Conservation (phyloP, 1,140 invertebrate genomes). For the Mizuhopecten yessoensis region DNA sequence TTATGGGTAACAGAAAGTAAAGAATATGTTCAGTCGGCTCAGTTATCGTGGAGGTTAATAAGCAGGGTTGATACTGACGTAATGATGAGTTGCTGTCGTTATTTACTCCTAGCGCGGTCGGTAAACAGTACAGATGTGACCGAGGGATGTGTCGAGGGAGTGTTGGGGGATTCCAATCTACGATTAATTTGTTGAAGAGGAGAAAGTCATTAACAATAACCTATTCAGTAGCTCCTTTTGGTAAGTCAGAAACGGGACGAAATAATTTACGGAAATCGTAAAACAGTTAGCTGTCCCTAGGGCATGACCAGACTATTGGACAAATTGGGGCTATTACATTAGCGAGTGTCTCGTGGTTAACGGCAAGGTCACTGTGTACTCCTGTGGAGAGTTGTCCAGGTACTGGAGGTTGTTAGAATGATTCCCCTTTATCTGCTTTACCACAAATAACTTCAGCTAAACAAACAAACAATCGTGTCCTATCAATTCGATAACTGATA, state of each 20-base stretch:
- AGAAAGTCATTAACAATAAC: slow-evolving; percentile 16
- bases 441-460: too few species aligned
- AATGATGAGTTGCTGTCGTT: background rate
- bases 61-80: background rate
- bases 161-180: background rate
- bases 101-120: background rate
- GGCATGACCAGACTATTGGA: background rate
- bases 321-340: background rate
- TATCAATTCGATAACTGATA: too few species aligned
- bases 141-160: background rate
- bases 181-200: background rate
- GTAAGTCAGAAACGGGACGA: background rate
- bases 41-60: background rate
- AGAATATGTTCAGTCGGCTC: background rate
- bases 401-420: too few species aligned
- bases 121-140: background rate
- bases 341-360: background rate
- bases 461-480: too few species aligned
- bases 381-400: too few species aligned
- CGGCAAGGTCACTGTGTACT: background rate
- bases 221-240: background rate
- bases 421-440: too few species aligned
- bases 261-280: slow-evolving; percentile 6
- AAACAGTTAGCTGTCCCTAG: background rate
- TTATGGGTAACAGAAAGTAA: background rate